These are phyloP conservation scores for Sinotaia quadrata DNA, from an alignment of 2,888 invertebrate species.

Conservation along the genomic window DNA sequence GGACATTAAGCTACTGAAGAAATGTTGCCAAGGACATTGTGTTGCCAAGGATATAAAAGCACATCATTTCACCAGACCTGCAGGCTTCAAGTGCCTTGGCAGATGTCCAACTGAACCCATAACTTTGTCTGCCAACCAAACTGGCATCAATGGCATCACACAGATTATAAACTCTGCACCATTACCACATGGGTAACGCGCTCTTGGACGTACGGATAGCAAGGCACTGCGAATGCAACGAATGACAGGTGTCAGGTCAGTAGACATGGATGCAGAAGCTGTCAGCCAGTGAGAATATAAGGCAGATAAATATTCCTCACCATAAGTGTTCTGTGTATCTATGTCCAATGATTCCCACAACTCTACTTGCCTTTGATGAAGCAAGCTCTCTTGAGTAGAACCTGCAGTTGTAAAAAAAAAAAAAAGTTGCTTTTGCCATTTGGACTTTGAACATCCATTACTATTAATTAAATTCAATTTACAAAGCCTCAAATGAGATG, in stretches of 20 bases:
- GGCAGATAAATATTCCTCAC: slow-evolving; percentile 58
- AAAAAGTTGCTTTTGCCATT: background rate
- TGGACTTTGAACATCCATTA: too few relatives aligned
- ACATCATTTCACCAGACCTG: slow-evolving; percentile 27
- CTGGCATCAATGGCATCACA: slow-evolving; percentile 61
- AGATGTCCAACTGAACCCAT: slow-evolving; percentile 49
- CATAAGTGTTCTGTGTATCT: slow-evolving; percentile 55
- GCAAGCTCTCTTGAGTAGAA: slow-evolving; percentile 50
- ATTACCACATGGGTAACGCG: slow-evolving; percentile 62
- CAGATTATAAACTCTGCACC: slow-evolving; percentile 62
- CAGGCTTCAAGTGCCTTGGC: slow-evolving; percentile 48
- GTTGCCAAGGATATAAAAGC: too few relatives aligned
- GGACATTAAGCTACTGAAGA: too few relatives aligned
- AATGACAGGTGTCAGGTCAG: slow-evolving; percentile 65
- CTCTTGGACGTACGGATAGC: slow-evolving; percentile 63
- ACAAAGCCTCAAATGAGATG: too few relatives aligned
- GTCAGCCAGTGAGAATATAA: slow-evolving; percentile 55
- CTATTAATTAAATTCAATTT: too few relatives aligned
- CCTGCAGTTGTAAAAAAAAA: slow-evolving; percentile 50
- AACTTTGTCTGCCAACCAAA: slow-evolving; percentile 65
- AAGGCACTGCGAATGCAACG: slow-evolving; percentile 65
- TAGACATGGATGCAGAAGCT: slow-evolving; percentile 46
- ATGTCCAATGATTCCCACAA: slow-evolving; percentile 63
- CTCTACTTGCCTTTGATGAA: slow-evolving; percentile 53
- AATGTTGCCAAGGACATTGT: too few relatives aligned